Evolutionary conservation across 2,797 vertebrate genomes (phyloP).

Genomic region (Eutrigla gurnardus): DNA sequence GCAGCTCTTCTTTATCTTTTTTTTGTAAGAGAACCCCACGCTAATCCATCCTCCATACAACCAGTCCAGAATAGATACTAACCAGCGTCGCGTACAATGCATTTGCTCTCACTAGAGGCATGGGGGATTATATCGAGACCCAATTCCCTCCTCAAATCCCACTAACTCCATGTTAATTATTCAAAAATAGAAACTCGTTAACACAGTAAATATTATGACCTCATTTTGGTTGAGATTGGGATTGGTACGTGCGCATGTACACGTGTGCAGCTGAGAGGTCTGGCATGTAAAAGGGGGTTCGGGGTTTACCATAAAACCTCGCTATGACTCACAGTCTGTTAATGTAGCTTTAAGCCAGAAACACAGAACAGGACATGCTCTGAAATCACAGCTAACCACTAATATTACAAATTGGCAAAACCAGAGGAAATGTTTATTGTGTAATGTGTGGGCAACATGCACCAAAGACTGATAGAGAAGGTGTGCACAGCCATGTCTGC

Average conservation of each 20-base stretch:
- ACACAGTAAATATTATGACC: conserved; percentile 83
- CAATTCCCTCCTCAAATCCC: conserved; percentile 75
- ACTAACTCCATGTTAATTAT: conserved; percentile 79
- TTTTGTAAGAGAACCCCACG: not conserved
- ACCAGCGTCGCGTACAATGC: conserved; percentile 43
- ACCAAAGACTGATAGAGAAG: conserved; percentile 14
- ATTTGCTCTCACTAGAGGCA: conserved; percentile 59
- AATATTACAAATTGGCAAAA: conserved; percentile 35
- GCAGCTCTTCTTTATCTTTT: not conserved
- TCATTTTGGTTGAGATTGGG: conserved; percentile 73
- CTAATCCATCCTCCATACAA: conserved; percentile 31
- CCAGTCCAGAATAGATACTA: conserved; percentile 29
- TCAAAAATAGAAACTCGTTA: conserved; percentile 87
- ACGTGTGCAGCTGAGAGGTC: conserved; percentile 17
- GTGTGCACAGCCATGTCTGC: conserved; percentile 35
- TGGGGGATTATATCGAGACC: conserved; percentile 68
- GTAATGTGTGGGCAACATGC: conserved; percentile 28
- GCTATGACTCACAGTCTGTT: conserved; percentile 1
- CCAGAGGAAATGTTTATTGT: conserved; percentile 47
- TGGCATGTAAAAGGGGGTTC: conserved; percentile 31
- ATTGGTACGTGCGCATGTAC: conserved; percentile 44
- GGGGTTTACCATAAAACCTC: conserved; percentile 27
- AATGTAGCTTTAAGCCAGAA: not conserved
- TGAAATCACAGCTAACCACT: conserved; percentile 14
- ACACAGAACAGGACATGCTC: conserved; percentile 15